Conservation (phyloP, 2,888 invertebrate species). For the Tetrapedia diversipes region DNA sequence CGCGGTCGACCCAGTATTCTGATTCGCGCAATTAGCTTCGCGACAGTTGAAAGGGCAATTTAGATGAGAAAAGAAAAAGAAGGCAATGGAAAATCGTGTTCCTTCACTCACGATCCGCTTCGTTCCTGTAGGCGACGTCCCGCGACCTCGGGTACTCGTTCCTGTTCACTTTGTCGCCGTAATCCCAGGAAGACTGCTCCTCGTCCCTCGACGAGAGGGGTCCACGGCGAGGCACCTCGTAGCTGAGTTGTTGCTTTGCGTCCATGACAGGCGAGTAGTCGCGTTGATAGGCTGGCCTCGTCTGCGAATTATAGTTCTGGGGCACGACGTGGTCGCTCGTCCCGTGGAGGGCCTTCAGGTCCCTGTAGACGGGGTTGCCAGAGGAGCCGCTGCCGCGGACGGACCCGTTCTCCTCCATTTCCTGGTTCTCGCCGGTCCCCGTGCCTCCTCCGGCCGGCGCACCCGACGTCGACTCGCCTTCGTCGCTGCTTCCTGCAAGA, state of each 20-base stretch:
- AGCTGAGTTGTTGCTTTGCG: constrained; percentile 57
- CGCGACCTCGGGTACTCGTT: constrained; percentile 62
- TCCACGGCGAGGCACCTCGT: constrained; percentile 66
- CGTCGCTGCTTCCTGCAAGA: constrained; percentile 83
- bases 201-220: constrained; percentile 67
- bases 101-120: constrained; percentile 66
- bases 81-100: constrained; percentile 9
- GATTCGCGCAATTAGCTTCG: constrained; percentile 45
- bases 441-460: constrained; percentile 81
- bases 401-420: constrained; percentile 82
- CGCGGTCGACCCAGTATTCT: constrained; percentile 47
- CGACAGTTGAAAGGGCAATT: neutral
- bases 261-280: constrained; percentile 68
- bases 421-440: constrained; percentile 83
- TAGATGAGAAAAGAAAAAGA: neutral
- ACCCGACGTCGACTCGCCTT: constrained; percentile 84
- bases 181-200: constrained; percentile 72
- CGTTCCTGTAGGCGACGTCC: constrained; percentile 63
- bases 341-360: constrained; percentile 70
- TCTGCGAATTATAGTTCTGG: constrained; percentile 69
- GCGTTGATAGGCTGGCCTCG: constrained; percentile 65
- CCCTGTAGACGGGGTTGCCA: constrained; percentile 70
- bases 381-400: constrained; percentile 58
- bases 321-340: constrained; percentile 68
- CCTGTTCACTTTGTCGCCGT: constrained; percentile 65